A percentile compares a stretch with the other conserved stretches of the same genome.
These are phyloP conservation scores for Trissoscelio sp. DNA, from an alignment of 2,888 invertebrate species.

Conservation along the genomic window DNA sequence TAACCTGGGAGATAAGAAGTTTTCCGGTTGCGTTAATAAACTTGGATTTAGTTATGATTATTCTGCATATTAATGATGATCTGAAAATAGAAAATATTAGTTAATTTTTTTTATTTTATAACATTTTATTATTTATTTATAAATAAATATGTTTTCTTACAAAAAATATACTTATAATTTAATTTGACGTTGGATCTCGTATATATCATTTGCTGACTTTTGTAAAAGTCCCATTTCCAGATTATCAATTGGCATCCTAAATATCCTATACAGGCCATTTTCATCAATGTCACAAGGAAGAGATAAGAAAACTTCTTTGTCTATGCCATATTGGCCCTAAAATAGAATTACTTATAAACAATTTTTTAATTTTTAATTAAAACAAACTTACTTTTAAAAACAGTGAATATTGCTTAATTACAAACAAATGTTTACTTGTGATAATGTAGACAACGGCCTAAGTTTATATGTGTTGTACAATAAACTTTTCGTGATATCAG, in stretches of 20 bases:
- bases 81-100: too few species aligned
- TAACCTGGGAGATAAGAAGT: too few species aligned
- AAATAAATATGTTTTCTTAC: too few species aligned
- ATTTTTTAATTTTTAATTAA: too few species aligned
- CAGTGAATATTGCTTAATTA: neutral
- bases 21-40: too few species aligned
- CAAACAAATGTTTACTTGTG: conserved; percentile 17
- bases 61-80: too few species aligned
- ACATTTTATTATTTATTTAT: too few species aligned
- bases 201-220: conserved; percentile 15
- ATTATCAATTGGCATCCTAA: conserved; percentile 11
- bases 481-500: conserved; percentile 43
- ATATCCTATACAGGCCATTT: conserved; percentile 83
- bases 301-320: conserved; percentile 93
- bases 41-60: too few species aligned
- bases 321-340: conserved; percentile 86
- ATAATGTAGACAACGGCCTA: conserved; percentile 37
- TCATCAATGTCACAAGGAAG: conserved; percentile 91
- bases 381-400: too few species aligned
- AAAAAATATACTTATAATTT: neutral
- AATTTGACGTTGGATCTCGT: conserved; percentile 9
- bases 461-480: conserved; percentile 25
- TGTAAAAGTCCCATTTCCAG: conserved; percentile 15
- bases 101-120: too few species aligned
- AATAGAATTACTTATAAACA: neutral